These are phyloP conservation scores for Parotia lawesii DNA, from an alignment of 2,113 vertebrate genomes.

Conservation along the genomic window DNA sequence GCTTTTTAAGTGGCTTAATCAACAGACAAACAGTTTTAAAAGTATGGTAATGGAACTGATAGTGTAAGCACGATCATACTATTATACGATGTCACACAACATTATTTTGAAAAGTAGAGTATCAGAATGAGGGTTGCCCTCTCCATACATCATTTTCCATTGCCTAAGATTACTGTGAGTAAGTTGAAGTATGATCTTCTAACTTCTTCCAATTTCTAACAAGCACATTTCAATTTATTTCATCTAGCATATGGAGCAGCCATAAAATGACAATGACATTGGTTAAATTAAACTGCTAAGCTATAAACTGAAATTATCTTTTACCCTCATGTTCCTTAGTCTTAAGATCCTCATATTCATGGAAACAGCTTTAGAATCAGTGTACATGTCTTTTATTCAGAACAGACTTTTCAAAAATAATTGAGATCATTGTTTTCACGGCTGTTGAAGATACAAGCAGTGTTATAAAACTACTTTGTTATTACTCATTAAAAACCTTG, in stretches of 20 bases:
- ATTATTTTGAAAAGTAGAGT: neutral
- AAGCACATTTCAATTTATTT: conserved; percentile 21
- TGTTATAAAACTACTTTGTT: neutral
- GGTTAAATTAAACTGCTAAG: conserved; percentile 16
- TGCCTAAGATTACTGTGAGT: neutral
- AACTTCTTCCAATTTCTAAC: conserved; percentile 9
- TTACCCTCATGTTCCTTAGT: neutral
- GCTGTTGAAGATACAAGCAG: neutral
- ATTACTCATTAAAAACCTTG: neutral
- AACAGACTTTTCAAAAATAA: neutral
- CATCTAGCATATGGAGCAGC: neutral
- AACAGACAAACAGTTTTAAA: neutral
- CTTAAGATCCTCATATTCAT: neutral
- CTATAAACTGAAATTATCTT: conserved; percentile 17
- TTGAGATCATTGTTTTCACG: neutral
- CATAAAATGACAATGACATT: neutral
- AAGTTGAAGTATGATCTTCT: neutral
- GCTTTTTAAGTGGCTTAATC: neutral
- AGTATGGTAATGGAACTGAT: neutral
- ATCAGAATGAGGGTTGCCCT: neutral
- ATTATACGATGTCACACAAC: neutral
- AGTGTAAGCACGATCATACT: neutral
- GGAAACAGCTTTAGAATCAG: neutral
- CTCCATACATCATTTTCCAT: neutral
- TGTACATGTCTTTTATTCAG: neutral